Base-by-base conservation (phyloP, 2,888 invertebrate genomes). In the Chymomyza procnemis region DNA sequence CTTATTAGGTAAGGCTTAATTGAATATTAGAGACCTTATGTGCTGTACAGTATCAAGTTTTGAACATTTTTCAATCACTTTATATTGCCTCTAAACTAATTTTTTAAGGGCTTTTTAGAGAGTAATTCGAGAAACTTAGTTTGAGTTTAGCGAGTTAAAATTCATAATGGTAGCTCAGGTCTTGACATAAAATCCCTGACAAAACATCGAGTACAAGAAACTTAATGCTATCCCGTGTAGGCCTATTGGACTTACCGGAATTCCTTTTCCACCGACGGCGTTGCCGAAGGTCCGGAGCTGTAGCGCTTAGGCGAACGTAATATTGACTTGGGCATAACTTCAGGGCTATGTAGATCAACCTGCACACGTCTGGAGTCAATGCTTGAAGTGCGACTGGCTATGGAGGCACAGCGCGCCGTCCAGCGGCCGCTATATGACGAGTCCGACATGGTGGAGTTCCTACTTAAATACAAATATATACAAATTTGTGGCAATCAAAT, bases 211-310 rank as follows among this genome's bases (percentile, higher is more conserved):
- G 6, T 8, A 26, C 26, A 26, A 26, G 8, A 8, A 1, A 5
- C 26, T 26, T 26, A 8, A 47, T n/a, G 12, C 34, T 34, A 1
- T 34, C 1, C 34, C 8, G 12, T 12, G 12, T 41, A 30, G 6
- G 34, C 34, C 12, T 41, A 41, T 41, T 41, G 3, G n/a, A 65
- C 80, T 75, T 76, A 90, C 91, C 91, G 88, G 71, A 91, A 90
- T 68, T 91, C 91, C 18, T 88, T 89, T 22, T 91, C 91, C 48
- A 91, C 89, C 12, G 91, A 91, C 21, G 91, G 91, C 61, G 91
- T 90, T 19, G 91, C 89, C 14, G 90, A 90, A 41, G 88, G 89
- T 1, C 86, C 89, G 55, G 89, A 89, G 69, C 88, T 89, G 57
- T 88, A 87, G 58, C 90, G 88, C 62, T 89, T 89, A 18, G 90